Evolutionary conservation across 1,140 invertebrate species (phyloP), one percentile per base, ranked within the genome.

Genomic region (Drosophila prosaltans): DNA sequence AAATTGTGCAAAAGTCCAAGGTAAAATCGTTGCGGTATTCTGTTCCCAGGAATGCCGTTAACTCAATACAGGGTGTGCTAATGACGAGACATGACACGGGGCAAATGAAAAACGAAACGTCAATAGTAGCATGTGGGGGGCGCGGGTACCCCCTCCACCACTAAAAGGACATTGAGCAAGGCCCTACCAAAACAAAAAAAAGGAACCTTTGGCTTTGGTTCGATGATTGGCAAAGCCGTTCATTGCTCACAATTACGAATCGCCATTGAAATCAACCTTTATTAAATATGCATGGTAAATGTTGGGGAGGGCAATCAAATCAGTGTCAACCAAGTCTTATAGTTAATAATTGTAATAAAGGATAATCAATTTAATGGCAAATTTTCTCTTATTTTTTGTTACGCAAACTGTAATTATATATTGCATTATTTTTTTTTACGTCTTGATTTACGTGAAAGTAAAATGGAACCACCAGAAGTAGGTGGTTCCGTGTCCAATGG

Each of bases 271-370:
- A 36, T 36, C 32, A 11, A 40, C 39, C 39, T 40, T 40, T 11
- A 40, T 40, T 40, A 11, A 40, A 40, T 40, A 40, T 40, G 39
- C 10, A 9, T 2, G 39, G 39, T 40, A 40, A 40, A 40, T 40
- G 39, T 11, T 36, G 32, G 32, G 32, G 32, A 36, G 32, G 39
- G 39, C 2, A 3, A 40, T 0, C 9, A 40, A 40, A 11, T 40
- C 39, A 40, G 3, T 51, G 45, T 6, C 45, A 51, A 51, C 24
- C 21, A 51, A 51, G 45, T 26, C 45, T 16, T 43, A n/a, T n/a
- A n/a, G 11, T n/a, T 51, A 26, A 51, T 51, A 51, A 51, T 21
- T 21, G 45, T 51, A 51, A 51, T 51, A 51, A 51, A 51, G 16
- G 8, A 26, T 51, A 51, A 24, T 10, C 21, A 51, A 51, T 51